Base-by-base conservation (phyloP, 2,797 vertebrate species). In the Schizopygopsis pylzovi region DNA sequence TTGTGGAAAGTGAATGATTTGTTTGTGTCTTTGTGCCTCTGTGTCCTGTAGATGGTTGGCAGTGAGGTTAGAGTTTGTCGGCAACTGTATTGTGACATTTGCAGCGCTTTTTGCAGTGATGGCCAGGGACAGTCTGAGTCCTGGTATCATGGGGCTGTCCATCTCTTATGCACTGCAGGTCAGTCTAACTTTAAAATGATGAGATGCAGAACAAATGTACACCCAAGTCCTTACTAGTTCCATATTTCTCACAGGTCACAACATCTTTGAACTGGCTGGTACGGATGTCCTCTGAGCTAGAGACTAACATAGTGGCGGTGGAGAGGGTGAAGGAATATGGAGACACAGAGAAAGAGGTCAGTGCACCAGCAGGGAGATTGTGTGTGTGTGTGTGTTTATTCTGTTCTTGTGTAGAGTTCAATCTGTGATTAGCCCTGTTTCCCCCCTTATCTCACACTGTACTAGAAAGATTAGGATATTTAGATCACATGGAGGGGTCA, bases 121-220 rank as follows among this genome's bases (percentile, higher is more conserved):
- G 0, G 95, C 95, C 77, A 95, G 97, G 89, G 90, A 95, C 52
- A 97, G 83, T 12, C 96, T 99, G 70, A 98, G 98, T 0, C 94
- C 98, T 0, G 98, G 98, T 13, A 89, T 98, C 67, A 96, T 99
- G 90, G 98, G 98, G 1, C 95, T 99, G 85, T 97, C 98, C 0
- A 95, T 99, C 87, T 98, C 98, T 2, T 99, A 99, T 41, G 96
- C 98, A 0, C 91, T 99, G 15, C 98, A 99, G 98, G 98, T 98
- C 91, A 67, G 77, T 76, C 3, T 76, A 33, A 45, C 33, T 39
- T 3, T 49, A 7, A 72, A 61, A 73, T 56, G 54, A 18, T 81
- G 15, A n/a, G 18, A 39, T 75, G 9, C 41, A 73, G 13, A 4
- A 20, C 41, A 41, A 28, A 54, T 41, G 43, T 54, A 11, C n/a